These are phyloP conservation scores for Netelia melanura DNA, from an alignment of 2,888 invertebrate genomes.

Conservation along the genomic window DNA sequence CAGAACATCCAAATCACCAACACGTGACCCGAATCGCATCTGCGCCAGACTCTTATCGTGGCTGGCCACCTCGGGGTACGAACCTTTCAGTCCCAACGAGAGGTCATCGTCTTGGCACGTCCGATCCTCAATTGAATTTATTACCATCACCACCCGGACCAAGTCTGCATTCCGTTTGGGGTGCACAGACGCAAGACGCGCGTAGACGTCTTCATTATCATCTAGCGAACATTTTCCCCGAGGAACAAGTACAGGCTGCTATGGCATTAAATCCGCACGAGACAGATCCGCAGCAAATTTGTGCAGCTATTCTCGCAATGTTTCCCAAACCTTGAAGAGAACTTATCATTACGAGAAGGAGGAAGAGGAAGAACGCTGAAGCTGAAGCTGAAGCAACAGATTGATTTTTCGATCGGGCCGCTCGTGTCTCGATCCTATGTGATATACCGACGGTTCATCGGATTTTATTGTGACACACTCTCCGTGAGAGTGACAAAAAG, in stretches of 20 bases:
- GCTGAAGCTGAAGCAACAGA: slow-evolving; percentile 16
- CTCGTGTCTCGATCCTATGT: slow-evolving; percentile 60
- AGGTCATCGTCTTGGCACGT: slow-evolving; percentile 84
- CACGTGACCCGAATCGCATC: slow-evolving; percentile 91
- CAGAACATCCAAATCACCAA: slow-evolving; percentile 83
- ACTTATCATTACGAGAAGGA: not conserved
- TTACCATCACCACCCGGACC: slow-evolving; percentile 85
- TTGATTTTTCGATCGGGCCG: slow-evolving; percentile 43
- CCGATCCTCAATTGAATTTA: slow-evolving; percentile 89
- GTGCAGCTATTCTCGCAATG: slow-evolving; percentile 93
- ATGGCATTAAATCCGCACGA: slow-evolving; percentile 96
- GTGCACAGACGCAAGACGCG: slow-evolving; percentile 87
- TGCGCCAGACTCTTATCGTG: slow-evolving; percentile 88
- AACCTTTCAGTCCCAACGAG: slow-evolving; percentile 79
- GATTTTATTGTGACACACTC: slow-evolving; percentile 63
- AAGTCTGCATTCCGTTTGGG: slow-evolving; percentile 82
- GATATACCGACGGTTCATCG: slow-evolving; percentile 67
- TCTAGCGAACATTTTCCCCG: slow-evolving; percentile 96
- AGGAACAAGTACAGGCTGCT: slow-evolving; percentile 94
- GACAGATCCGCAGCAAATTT: slow-evolving; percentile 95
- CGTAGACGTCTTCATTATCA: slow-evolving; percentile 94
- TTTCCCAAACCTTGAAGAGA: slow-evolving; percentile 86
- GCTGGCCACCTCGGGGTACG: slow-evolving; percentile 84
- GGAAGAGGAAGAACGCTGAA: not conserved
- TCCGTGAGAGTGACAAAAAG: slow-evolving; percentile 65